phyloP scores from a whole-genome alignment of 2,888 invertebrate species.

The Pyrgus malvae region DNA sequence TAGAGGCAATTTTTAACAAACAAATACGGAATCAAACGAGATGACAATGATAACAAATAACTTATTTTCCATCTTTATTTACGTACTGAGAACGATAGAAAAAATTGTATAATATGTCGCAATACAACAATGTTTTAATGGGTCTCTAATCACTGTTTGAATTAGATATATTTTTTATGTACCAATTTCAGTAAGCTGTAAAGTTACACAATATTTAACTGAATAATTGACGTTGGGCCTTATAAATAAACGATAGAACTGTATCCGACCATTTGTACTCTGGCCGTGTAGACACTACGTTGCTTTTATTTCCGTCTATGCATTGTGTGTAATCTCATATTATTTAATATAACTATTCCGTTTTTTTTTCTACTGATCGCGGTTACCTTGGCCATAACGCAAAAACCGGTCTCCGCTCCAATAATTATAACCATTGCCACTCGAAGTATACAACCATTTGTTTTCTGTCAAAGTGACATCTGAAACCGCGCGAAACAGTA shows the following conservation, averaged over 20 bases:
- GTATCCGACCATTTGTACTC: slow-evolving; percentile 14
- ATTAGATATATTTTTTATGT: slow-evolving; percentile 2
- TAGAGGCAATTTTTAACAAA: no score
- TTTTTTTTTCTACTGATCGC: slow-evolving; percentile 44
- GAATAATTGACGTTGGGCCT: slow-evolving; percentile 9
- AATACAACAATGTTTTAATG: slow-evolving; percentile 11
- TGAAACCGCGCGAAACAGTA: slow-evolving; percentile 61
- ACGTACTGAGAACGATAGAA: no score
- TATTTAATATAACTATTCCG: slow-evolving; percentile 16
- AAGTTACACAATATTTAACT: slow-evolving; percentile 27
- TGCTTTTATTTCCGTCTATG: slow-evolving; percentile 22
- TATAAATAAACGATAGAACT: slow-evolving; percentile 26
- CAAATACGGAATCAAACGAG: no score
- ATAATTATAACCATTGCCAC: slow-evolving; percentile 54
- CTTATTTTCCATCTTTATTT: no score
- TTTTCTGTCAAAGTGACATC: slow-evolving; percentile 70
- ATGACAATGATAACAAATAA: no score
- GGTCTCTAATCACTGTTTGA: slow-evolving; percentile 13
- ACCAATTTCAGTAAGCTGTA: slow-evolving; percentile 1
- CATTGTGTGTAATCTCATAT: slow-evolving; percentile 19
- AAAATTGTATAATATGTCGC: slow-evolving; percentile 20
- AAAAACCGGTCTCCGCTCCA: slow-evolving; percentile 53
- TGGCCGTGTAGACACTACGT: slow-evolving; percentile 19
- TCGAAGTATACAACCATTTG: slow-evolving; percentile 40
- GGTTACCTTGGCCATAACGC: slow-evolving; percentile 64